phyloP scores from a whole-genome alignment of 1,140 invertebrate genomes.

The Penaeus vannamei region DNA sequence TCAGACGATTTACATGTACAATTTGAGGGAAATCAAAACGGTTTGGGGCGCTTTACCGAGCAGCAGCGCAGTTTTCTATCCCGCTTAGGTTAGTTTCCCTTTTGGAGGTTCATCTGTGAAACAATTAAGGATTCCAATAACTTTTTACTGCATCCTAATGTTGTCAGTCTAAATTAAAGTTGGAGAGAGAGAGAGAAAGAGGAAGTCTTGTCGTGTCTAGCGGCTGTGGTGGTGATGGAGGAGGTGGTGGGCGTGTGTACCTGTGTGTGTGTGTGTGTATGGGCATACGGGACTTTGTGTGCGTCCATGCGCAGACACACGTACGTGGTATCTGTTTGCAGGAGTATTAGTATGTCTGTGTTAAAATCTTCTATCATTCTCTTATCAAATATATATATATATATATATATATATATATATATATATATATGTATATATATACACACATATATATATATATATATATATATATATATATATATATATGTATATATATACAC shows the following conservation, averaged over 20 bases:
- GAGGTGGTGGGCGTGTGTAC: not conserved
- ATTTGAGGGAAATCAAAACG: constrained; percentile 45
- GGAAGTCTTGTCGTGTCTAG: not conserved
- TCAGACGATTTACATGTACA: constrained; percentile 36
- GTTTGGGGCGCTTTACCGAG: not conserved
- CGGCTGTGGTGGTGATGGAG: not conserved
- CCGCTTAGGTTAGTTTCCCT: not conserved
- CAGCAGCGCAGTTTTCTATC: not conserved
- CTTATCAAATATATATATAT: too few relatives aligned
- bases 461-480: too few relatives aligned
- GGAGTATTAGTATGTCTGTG: too few relatives aligned
- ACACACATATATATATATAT: too few relatives aligned
- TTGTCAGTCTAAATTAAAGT: constrained; percentile 38
- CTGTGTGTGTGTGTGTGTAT: too few relatives aligned
- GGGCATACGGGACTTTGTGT: too few relatives aligned
- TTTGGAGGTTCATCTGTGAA: constrained; percentile 51
- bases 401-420: too few relatives aligned
- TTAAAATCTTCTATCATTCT: too few relatives aligned
- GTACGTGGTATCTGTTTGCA: too few relatives aligned
- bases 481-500: too few relatives aligned
- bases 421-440: too few relatives aligned
- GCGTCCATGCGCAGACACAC: too few relatives aligned
- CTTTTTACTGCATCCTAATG: constrained; percentile 55
- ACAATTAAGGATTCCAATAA: constrained; percentile 59
- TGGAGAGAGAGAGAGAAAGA: constrained; percentile 15